Conservation (phyloP, 2,888 invertebrate species). For the Tromatobia lineatoria region DNA sequence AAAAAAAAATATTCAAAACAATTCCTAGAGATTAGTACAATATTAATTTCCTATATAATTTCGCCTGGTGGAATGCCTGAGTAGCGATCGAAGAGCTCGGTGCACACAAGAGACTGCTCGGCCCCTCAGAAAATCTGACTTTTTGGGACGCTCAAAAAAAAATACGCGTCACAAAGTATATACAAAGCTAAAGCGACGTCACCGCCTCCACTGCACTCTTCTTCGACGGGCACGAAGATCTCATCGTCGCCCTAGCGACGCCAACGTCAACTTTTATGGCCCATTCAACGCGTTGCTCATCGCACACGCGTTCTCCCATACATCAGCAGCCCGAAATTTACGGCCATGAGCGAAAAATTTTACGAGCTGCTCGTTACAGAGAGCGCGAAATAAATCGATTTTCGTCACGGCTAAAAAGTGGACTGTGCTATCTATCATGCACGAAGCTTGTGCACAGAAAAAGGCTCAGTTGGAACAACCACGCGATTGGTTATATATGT, state of each 20-base stretch:
- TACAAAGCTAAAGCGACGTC: conserved; percentile 17
- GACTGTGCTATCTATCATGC: not conserved
- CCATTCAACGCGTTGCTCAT: conserved; percentile 22
- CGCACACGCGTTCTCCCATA: not conserved
- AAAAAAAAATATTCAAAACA: too few species aligned
- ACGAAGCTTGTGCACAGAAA: not conserved
- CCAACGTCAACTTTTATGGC: conserved; percentile 35
- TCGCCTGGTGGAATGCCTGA: too few species aligned
- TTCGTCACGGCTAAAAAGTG: not conserved
- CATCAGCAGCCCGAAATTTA: conserved; percentile 14
- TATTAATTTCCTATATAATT: too few species aligned
- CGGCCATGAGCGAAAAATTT: conserved; percentile 9
- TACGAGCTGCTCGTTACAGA: conserved; percentile 5
- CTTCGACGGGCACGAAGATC: not conserved
- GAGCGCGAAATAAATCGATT: conserved; percentile 18
- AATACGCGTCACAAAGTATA: too few species aligned
- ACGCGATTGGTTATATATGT: too few species aligned
- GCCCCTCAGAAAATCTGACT: too few species aligned
- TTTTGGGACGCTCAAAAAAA: too few species aligned
- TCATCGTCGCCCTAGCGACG: conserved; percentile 41
- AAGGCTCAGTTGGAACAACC: too few species aligned
- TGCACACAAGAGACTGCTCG: too few species aligned
- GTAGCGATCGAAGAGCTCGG: too few species aligned
- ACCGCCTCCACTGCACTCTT: conserved; percentile 30
- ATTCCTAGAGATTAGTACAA: too few species aligned